These are phyloP conservation scores for Bos indicus DNA, from an alignment of 2,113 vertebrate genomes.

Conservation along the genomic window DNA sequence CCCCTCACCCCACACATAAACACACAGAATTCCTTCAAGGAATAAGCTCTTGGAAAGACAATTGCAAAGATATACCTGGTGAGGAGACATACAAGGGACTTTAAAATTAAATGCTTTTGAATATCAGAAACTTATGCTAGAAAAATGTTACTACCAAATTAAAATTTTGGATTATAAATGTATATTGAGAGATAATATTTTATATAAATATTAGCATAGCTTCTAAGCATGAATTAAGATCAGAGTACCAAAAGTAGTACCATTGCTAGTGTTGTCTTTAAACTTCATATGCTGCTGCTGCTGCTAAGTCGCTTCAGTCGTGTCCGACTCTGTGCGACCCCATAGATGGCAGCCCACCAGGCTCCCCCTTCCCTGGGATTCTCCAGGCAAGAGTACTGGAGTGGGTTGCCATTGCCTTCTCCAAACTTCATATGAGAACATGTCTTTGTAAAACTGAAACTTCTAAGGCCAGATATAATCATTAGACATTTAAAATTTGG, in stretches of 20 bases:
- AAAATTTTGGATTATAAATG: background rate
- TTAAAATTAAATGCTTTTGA: background rate
- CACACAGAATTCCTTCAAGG: background rate
- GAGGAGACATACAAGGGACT: background rate
- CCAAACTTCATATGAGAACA: background rate
- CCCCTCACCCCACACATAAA: background rate
- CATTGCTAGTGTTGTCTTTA: background rate
- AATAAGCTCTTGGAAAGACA: background rate
- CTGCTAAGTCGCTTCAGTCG: background rate
- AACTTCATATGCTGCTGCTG: background rate
- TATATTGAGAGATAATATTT: background rate
- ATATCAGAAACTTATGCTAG: background rate
- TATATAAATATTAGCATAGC: background rate
- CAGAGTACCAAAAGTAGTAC: background rate
- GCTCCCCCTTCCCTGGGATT: background rate
- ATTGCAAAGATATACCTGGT: background rate
- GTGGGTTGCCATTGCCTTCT: background rate
- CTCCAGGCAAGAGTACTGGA: background rate
- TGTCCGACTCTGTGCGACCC: accelerated
- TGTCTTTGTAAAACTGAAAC: background rate
- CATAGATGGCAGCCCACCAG: background rate
- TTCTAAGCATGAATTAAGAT: background rate
- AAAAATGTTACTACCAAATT: background rate
- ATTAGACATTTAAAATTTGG: background rate
- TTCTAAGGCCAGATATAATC: background rate